A percentile compares a stretch with the other conserved stretches of the same genome.
Conservation (phyloP, 2,797 vertebrate species). For the Acanthiza pusilla region DNA sequence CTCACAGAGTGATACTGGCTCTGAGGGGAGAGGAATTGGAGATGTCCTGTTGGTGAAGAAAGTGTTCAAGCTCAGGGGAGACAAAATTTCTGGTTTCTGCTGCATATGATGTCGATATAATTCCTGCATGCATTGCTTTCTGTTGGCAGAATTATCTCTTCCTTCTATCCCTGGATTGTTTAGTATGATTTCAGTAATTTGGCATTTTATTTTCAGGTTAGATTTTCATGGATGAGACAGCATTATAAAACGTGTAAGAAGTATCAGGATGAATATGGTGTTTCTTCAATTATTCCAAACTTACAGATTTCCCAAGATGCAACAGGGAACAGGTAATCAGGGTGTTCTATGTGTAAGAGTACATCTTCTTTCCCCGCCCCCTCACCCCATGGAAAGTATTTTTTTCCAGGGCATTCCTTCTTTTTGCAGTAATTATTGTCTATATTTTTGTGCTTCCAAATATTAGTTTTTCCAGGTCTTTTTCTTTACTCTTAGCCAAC, state of each 20-base stretch:
- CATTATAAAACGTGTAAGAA: conserved; percentile 80
- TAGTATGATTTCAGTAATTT: conserved; percentile 49
- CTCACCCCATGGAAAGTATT: background rate
- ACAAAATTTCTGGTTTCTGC: background rate
- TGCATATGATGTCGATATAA: background rate
- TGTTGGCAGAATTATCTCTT: conserved; percentile 24
- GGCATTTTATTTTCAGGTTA: conserved; percentile 75
- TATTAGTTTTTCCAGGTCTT: background rate
- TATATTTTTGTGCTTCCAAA: background rate
- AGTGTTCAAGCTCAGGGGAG: background rate
- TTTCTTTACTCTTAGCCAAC: background rate
- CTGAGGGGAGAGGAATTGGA: background rate
- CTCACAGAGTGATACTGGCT: background rate
- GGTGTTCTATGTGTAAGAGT: background rate
- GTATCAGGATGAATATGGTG: conserved; percentile 80
- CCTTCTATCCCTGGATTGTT: background rate
- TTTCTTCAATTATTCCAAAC: conserved; percentile 72
- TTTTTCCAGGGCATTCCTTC: conserved; percentile 15
- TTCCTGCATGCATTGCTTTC: background rate
- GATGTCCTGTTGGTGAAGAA: background rate
- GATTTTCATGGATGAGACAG: conserved; percentile 77
- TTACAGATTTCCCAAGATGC: conserved; percentile 76
- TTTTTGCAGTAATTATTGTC: background rate
- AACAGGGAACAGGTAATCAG: conserved; percentile 75
- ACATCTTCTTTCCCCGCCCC: background rate